phyloP scores from a whole-genome alignment of 2,888 invertebrate species.

The Caenorhabditis uteleia region DNA sequence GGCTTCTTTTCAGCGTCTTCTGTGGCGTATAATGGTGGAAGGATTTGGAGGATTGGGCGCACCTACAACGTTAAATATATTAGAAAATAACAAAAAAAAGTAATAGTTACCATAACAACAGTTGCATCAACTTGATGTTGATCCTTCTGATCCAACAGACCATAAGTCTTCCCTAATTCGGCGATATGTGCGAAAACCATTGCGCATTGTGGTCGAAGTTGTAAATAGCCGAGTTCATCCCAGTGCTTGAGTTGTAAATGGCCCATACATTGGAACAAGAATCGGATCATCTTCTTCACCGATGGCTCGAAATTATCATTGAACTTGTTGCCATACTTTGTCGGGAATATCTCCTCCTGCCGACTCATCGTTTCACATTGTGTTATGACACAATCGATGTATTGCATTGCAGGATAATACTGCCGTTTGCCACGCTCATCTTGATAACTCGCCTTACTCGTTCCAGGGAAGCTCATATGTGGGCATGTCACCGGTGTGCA shows the following conservation, averaged over 20 bases:
- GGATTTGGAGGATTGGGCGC: constrained; percentile 32
- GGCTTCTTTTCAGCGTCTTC: constrained; percentile 13
- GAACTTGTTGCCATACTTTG: constrained; percentile 65
- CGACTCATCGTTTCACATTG: constrained; percentile 60
- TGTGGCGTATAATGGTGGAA: constrained; percentile 5
- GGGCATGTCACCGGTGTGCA: constrained; percentile 94
- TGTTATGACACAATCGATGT: constrained; percentile 66
- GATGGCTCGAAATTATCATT: constrained; percentile 58
- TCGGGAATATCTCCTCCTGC: constrained; percentile 64
- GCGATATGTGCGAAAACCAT: constrained; percentile 64
- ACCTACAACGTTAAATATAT: constrained; percentile 21
- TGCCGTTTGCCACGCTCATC: constrained; percentile 65
- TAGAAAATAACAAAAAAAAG: background rate
- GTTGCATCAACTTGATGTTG: constrained; percentile 45
- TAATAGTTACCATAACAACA: constrained; percentile 22
- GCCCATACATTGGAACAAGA: constrained; percentile 65
- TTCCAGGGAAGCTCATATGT: constrained; percentile 92
- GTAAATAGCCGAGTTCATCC: constrained; percentile 59
- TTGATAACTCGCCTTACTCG: constrained; percentile 61
- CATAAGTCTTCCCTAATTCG: constrained; percentile 44
- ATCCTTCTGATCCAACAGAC: constrained; percentile 41
- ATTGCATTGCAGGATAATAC: constrained; percentile 63
- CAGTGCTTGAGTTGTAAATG: constrained; percentile 67
- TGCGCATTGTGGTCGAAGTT: constrained; percentile 62
- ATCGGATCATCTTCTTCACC: constrained; percentile 52